A percentile compares a stretch with the other conserved stretches of the same genome.
phyloP scores from a whole-genome alignment of 2,113 vertebrate genomes.

The Neotoma lepida region DNA sequence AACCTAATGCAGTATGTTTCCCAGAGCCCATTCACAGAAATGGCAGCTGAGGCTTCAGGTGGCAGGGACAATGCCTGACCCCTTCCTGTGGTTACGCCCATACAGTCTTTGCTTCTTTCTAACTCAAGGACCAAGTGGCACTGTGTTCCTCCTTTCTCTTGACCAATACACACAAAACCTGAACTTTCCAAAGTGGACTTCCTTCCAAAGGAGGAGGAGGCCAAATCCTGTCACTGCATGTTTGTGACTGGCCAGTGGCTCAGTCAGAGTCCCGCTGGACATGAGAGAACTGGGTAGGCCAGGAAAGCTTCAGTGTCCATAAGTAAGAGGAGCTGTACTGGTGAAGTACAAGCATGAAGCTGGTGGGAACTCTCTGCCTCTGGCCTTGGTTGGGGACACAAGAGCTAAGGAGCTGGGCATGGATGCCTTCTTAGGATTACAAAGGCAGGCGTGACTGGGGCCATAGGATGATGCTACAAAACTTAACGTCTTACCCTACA shows the following conservation, averaged over 20 bases:
- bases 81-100: fast-evolving
- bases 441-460: neutral
- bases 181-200: neutral
- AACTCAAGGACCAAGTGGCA: fast-evolving
- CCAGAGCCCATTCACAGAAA: neutral
- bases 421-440: neutral
- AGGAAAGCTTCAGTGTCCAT: fast-evolving
- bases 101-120: fast-evolving
- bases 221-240: neutral
- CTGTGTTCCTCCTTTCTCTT: fast-evolving
- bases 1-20: fast-evolving
- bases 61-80: too few relatives aligned
- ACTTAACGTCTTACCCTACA: neutral
- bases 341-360: fast-evolving
- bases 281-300: neutral
- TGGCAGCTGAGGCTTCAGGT: neutral
- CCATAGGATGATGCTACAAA: neutral
- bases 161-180: fast-evolving
- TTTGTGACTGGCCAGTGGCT: neutral
- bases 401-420: neutral
- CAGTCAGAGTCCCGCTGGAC: neutral
- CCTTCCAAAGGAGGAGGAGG: neutral
- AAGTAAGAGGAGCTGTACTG: neutral
- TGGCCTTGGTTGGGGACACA: neutral
- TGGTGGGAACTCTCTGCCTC: neutral